Percentiles rank a stretch among this genome's conserved stretches.
phyloP scores from a whole-genome alignment of 2,888 invertebrate genomes.

The Spatulosminthurus flaviceps region DNA sequence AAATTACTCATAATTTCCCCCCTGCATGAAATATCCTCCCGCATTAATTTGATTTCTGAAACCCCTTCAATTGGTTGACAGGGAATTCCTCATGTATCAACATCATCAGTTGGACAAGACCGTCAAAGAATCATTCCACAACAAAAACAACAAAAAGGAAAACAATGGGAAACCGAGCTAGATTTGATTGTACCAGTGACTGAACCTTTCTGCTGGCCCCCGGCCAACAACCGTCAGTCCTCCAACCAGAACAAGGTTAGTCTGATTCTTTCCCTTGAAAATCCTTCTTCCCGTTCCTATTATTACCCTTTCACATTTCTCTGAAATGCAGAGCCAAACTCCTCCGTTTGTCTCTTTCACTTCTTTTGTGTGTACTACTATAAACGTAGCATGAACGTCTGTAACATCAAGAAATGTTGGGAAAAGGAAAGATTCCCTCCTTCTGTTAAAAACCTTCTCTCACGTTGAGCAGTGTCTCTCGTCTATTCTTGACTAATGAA shows the following conservation, averaged over 20 bases:
- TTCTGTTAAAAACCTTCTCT: background rate
- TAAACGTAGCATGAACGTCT: no score
- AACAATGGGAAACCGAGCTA: constrained; percentile 62
- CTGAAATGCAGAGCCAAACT: no score
- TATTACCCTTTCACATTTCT: no score
- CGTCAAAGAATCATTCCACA: constrained; percentile 50
- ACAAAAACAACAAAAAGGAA: constrained; percentile 46
- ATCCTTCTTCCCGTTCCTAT: background rate
- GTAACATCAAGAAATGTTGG: no score
- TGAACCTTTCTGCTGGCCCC: constrained; percentile 57
- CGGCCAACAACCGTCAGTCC: constrained; percentile 50
- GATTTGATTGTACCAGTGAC: constrained; percentile 60
- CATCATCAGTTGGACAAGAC: constrained; percentile 41
- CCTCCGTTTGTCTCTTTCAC: no score
- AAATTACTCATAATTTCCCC: no score
- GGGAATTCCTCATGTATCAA: constrained; percentile 29
- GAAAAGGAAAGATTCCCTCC: background rate
- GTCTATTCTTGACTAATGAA: constrained; percentile 18
- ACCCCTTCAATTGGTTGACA: constrained; percentile 40
- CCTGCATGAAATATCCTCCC: constrained; percentile 1
- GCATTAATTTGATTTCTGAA: background rate
- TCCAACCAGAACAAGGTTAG: constrained; percentile 46
- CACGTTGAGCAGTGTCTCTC: background rate
- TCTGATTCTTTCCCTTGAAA: constrained; percentile 2
- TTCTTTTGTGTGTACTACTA: no score